These are phyloP conservation scores for Coluber constrictor DNA, from an alignment of 2,797 vertebrate genomes.

Conservation along the genomic window DNA sequence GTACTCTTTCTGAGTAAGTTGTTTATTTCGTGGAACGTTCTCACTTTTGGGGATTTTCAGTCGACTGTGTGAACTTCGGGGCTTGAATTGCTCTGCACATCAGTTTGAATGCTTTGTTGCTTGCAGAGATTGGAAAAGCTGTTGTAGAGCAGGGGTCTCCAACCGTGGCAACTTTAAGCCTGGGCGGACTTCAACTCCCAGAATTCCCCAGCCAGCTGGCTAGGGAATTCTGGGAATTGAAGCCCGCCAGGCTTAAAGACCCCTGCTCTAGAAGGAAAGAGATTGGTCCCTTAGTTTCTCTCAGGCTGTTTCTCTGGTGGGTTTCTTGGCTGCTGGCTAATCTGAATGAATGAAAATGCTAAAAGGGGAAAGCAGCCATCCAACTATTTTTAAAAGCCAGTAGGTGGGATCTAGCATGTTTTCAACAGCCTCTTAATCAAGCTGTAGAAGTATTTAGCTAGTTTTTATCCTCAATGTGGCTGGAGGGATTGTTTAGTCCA, in stretches of 20 bases:
- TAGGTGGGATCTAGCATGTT: background rate
- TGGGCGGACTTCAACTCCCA: too few relatives aligned
- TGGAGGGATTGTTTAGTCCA: background rate
- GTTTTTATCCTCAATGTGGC: background rate
- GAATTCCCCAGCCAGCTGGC: too few relatives aligned
- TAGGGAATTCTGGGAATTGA: too few relatives aligned
- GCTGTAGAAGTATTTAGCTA: background rate
- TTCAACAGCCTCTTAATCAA: background rate
- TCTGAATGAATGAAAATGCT: background rate
- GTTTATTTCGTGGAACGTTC: background rate
- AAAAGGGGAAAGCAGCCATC: background rate
- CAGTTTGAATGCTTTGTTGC: background rate
- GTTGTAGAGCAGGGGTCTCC: background rate
- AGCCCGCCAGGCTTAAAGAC: too few relatives aligned
- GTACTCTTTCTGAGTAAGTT: background rate
- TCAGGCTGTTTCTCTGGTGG: background rate
- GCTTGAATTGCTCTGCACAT: background rate
- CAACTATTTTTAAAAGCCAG: background rate
- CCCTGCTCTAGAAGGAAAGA: background rate
- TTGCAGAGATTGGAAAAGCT: background rate
- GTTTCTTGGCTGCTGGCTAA: background rate
- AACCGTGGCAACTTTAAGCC: too few relatives aligned
- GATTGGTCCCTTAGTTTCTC: background rate
- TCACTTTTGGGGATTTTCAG: background rate
- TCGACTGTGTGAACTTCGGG: background rate